Percentiles rank a stretch among this genome's conserved stretches.
Conservation (phyloP, 1,140 invertebrate species). For the Dinothrombium tinctorium region DNA sequence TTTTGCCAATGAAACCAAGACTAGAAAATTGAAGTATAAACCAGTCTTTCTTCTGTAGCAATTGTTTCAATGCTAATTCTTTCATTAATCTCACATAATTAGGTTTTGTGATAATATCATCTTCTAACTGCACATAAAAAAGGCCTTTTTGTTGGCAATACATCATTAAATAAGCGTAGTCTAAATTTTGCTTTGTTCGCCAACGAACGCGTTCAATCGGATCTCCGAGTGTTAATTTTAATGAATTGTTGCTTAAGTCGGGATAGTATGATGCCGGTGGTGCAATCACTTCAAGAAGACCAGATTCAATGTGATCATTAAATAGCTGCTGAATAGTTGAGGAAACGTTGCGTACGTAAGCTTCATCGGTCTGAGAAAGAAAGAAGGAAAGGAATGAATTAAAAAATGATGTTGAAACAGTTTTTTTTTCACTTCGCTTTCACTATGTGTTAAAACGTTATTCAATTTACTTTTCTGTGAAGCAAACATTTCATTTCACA, state of each 20-base stretch:
- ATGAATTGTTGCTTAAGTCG: conserved; percentile 40
- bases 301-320: conserved; percentile 41
- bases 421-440: no score
- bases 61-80: conserved; percentile 48
- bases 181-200: conserved; percentile 88
- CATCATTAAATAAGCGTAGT: conserved; percentile 87
- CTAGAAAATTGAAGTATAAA: conserved; percentile 83
- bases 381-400: conserved; percentile 6
- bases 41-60: conserved; percentile 51
- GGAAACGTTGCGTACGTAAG: conserved; percentile 20
- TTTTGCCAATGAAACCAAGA: conserved; percentile 75
- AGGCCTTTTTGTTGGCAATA: conserved; percentile 44
- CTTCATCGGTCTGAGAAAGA: conserved; percentile 20
- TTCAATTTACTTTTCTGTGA: no score
- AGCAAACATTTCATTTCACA: no score
- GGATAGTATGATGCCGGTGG: conserved; percentile 70
- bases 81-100: conserved; percentile 64
- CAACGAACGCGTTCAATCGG: conserved; percentile 62
- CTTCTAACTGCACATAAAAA: conserved; percentile 59
- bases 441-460: no score
- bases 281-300: conserved; percentile 67
- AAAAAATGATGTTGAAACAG: neutral
- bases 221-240: conserved; percentile 60
- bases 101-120: conserved; percentile 72
- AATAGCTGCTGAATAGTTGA: conserved; percentile 46